These are phyloP conservation scores for Crossocerus cetratus DNA, from an alignment of 2,888 invertebrate genomes.

Conservation along the genomic window DNA sequence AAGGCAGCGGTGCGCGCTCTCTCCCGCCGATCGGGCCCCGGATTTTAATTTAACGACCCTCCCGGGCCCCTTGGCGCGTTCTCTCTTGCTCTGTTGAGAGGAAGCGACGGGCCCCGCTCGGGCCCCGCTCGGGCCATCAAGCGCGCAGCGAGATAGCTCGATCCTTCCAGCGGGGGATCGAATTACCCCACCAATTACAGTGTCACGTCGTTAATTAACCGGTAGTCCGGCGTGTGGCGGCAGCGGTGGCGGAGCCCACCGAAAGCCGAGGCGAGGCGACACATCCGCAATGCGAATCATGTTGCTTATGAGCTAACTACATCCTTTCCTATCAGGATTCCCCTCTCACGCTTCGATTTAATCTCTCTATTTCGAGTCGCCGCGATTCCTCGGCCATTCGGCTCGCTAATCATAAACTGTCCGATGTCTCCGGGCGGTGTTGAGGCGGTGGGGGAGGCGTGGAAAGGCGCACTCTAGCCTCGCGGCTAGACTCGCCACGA, in stretches of 20 bases:
- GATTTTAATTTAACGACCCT: constrained; percentile 69
- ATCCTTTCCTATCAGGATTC: too few species aligned
- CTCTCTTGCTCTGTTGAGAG: too few species aligned
- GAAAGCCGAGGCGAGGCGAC: constrained; percentile 18
- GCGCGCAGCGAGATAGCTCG: constrained; percentile 5
- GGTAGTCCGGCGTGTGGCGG: constrained; percentile 48
- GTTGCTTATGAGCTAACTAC: constrained; percentile 12
- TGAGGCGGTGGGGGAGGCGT: too few species aligned
- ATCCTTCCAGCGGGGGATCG: constrained; percentile 58
- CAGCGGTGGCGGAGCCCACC: too few species aligned
- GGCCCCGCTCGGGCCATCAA: too few species aligned
- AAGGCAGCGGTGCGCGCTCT: constrained; percentile 46
- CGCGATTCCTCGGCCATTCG: too few species aligned
- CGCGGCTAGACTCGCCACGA: background rate
- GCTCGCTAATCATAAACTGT: too few species aligned
- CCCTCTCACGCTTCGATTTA: too few species aligned
- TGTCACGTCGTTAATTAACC: constrained; percentile 69
- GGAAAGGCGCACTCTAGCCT: too few species aligned
- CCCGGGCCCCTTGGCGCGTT: constrained; percentile 49
- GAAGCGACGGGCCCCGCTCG: too few species aligned
- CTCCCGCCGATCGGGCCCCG: constrained; percentile 38
- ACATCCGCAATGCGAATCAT: constrained; percentile 29
- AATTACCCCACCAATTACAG: constrained; percentile 66
- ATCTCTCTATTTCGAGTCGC: too few species aligned
- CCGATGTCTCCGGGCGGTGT: too few species aligned